Conservation (phyloP, 92 coral and sea anemone genomes). For the Umimayanthus chanpuru region DNA sequence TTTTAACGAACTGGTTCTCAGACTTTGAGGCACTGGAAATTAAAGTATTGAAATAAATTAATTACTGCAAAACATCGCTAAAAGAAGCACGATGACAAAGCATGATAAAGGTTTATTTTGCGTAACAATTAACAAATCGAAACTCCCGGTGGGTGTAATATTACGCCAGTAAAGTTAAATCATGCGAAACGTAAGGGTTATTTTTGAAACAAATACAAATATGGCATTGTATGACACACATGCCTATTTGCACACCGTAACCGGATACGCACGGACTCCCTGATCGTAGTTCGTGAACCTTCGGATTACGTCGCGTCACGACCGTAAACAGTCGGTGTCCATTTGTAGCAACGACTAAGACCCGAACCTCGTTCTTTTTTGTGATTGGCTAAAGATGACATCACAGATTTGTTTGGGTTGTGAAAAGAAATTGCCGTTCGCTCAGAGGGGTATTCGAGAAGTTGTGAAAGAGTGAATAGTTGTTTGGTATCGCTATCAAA, state of each 20-base stretch:
- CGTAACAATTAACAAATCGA: background rate
- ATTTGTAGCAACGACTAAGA: constrained; percentile 30
- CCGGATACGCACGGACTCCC: background rate
- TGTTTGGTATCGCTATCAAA: background rate
- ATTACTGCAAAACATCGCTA: no score
- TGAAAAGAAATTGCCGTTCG: constrained; percentile 31
- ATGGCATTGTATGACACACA: background rate
- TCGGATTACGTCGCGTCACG: constrained; percentile 22
- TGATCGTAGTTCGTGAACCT: constrained; percentile 20
- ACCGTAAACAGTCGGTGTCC: constrained; percentile 40
- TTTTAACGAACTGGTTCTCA: no score
- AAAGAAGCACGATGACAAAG: background rate
- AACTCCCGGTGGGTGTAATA: constrained; percentile 3
- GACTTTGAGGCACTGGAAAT: no score
- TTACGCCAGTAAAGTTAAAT: background rate
- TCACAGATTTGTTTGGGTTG: constrained; percentile 62
- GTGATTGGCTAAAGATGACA: constrained; percentile 97
- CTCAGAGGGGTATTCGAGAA: background rate
- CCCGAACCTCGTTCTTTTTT: constrained; percentile 37
- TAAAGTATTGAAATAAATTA: no score
- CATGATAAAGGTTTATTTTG: background rate
- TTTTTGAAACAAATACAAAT: constrained; percentile 10
- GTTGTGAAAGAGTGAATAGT: background rate
- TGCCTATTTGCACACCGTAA: background rate
- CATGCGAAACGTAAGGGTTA: constrained; percentile 3